These are phyloP conservation scores for Drosophila nr. perissopoda DNA, from an alignment of 2,888 invertebrate species.

Conservation along the genomic window DNA sequence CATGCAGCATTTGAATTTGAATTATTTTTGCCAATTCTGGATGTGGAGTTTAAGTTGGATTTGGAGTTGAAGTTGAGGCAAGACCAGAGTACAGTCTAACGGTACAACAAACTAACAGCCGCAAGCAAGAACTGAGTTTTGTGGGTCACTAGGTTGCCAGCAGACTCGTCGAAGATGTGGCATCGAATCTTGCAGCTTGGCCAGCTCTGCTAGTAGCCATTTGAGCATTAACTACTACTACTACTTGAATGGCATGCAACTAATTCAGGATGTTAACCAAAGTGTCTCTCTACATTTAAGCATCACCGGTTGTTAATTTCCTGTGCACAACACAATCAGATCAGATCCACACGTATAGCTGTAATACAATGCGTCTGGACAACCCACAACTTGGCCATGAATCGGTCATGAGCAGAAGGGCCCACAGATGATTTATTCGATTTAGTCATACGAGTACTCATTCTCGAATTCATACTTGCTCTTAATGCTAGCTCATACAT, in stretches of 20 bases:
- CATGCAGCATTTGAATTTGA: conserved; percentile 55
- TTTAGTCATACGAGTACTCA: conserved; percentile 25
- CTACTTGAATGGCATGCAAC: conserved; percentile 66
- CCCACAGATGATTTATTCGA: conserved; percentile 39
- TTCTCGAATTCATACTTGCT: conserved; percentile 14
- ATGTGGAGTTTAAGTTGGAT: conserved; percentile 22
- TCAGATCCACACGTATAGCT: conserved; percentile 4
- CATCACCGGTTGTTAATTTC: conserved; percentile 40
- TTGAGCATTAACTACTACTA: conserved; percentile 33
- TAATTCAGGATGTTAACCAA: conserved; percentile 77
- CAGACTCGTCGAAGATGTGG: conserved; percentile 36
- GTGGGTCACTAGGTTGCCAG: conserved; percentile 75
- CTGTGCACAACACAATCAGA: conserved; percentile 17
- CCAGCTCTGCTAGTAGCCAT: not conserved
- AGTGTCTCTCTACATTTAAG: conserved; percentile 63
- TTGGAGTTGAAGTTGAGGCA: conserved; percentile 30
- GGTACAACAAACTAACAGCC: conserved; percentile 48
- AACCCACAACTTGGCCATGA: conserved; percentile 50
- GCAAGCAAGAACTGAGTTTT: conserved; percentile 54
- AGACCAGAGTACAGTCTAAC: conserved; percentile 67
- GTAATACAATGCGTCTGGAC: not conserved
- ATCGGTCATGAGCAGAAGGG: conserved; percentile 34
- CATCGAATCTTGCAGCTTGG: conserved; percentile 14
- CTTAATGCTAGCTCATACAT: conserved; percentile 10
- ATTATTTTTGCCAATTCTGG: conserved; percentile 44